A percentile compares a stretch with the other conserved stretches of the same genome.
phyloP scores from a whole-genome alignment of 2,113 vertebrate genomes.

The Pachypanchax playfairii region DNA sequence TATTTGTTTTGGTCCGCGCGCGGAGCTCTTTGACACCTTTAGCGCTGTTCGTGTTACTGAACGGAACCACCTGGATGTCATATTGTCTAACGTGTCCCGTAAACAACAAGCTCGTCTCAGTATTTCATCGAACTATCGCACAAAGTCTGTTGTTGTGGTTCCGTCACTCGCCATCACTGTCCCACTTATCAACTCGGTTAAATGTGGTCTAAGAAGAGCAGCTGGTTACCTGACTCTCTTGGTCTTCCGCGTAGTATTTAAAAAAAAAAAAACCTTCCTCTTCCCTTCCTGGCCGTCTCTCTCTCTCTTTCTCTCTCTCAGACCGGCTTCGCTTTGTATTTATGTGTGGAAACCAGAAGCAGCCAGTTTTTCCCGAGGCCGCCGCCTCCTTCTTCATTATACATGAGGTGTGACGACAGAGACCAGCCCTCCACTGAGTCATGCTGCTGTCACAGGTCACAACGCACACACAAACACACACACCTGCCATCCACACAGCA shows the following conservation, averaged over 20 bases:
- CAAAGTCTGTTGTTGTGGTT: background rate
- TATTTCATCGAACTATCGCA: conserved; percentile 7
- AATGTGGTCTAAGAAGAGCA: background rate
- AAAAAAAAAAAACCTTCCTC: conserved; percentile 44
- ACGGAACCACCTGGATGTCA: conserved; percentile 26
- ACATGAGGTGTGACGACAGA: conserved; percentile 62
- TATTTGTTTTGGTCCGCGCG: background rate
- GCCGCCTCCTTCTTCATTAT: conserved; percentile 75
- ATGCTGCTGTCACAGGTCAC: conserved; percentile 9
- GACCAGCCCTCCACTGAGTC: conserved; percentile 35
- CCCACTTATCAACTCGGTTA: background rate
- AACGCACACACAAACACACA: background rate
- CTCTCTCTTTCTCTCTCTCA: conserved; percentile 46
- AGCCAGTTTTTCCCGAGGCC: conserved; percentile 79
- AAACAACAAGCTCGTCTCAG: background rate
- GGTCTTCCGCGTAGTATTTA: conserved; percentile 66
- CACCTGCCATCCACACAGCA: no score
- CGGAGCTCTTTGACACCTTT: background rate
- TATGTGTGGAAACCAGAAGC: conserved; percentile 84
- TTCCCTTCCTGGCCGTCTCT: conserved; percentile 70
- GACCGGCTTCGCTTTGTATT: conserved; percentile 78
- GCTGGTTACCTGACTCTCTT: conserved; percentile 77
- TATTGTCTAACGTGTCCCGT: background rate
- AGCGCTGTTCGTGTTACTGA: background rate
- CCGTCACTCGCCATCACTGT: conserved; percentile 11